Evolutionary conservation across 1,140 invertebrate species (phyloP).

Genomic region (Lethrus apterus): DNA sequence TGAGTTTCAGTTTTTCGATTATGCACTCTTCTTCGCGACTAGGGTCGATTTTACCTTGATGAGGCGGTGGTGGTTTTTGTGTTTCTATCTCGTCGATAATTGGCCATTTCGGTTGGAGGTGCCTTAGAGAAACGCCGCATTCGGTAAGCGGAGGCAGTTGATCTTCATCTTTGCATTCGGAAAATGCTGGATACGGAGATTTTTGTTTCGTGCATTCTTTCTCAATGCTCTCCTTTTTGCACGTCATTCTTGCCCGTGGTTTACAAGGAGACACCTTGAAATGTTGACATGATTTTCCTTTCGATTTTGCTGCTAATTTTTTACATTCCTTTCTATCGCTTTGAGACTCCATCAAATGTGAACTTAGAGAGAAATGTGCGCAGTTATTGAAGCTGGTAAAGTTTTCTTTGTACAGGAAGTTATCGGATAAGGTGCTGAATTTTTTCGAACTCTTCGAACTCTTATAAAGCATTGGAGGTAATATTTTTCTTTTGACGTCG

Average conservation of each 20-base stretch:
- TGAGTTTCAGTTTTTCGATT: conserved; percentile 5
- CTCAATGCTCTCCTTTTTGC: no score
- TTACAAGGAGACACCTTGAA: no score
- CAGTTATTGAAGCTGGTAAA: background rate
- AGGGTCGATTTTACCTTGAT: conserved; percentile 7
- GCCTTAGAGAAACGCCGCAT: background rate
- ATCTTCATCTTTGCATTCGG: conserved; percentile 13
- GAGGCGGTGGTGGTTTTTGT: conserved; percentile 4
- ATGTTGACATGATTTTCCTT: conserved; percentile 1
- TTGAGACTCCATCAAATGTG: background rate
- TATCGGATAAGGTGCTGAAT: background rate
- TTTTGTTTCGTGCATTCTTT: conserved; percentile 11
- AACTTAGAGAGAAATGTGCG: background rate
- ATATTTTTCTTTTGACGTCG: no score
- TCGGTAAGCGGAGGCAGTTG: background rate
- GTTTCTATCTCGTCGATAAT: conserved; percentile 1
- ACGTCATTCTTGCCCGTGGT: background rate
- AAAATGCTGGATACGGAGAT: conserved; percentile 10
- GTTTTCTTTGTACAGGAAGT: conserved; percentile 1
- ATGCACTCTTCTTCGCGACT: conserved; percentile 10
- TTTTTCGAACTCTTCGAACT: no score
- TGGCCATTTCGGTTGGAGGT: conserved; percentile 11
- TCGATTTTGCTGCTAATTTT: conserved; percentile 1
- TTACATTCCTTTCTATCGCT: conserved; percentile 6
- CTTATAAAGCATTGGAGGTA: no score